Conservation (phyloP, 2,113 vertebrate species). For the Edolisoma coerulescens region DNA sequence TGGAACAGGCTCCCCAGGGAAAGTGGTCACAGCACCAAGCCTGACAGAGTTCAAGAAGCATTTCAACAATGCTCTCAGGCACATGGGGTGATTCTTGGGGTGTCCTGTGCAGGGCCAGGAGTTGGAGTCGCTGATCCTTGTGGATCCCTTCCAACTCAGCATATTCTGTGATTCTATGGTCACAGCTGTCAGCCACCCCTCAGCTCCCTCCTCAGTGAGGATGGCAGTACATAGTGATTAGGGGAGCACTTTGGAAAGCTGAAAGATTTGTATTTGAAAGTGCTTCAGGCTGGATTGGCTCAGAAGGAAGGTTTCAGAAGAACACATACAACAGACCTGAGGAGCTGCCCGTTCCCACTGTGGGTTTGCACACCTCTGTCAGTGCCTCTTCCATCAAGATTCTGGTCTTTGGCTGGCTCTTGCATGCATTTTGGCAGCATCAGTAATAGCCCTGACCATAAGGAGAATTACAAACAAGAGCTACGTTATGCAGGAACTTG, state of each 20-base stretch:
- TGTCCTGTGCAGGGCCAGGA: not conserved
- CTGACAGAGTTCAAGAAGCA: not conserved
- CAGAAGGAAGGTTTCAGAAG: not conserved
- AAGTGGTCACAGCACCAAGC: not conserved
- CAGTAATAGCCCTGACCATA: not conserved
- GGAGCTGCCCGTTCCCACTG: not conserved
- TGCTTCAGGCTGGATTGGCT: not conserved
- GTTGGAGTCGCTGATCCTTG: not conserved
- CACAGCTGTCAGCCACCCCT: not conserved
- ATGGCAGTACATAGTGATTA: not conserved
- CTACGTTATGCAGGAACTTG: not conserved
- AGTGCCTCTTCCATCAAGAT: not conserved
- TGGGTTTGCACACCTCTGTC: not conserved
- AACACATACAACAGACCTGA: not conserved
- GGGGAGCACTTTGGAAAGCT: not conserved
- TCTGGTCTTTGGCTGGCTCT: not conserved
- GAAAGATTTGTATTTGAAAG: not conserved
- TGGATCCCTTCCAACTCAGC: not conserved
- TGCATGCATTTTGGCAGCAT: not conserved
- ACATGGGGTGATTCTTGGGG: not conserved
- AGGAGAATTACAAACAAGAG: not conserved
- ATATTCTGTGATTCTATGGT: not conserved
- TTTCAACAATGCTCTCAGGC: not conserved
- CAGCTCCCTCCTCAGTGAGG: not conserved
- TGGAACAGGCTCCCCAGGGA: not conserved